These are phyloP conservation scores for Drosophila meridionalis DNA, from an alignment of 2,888 invertebrate genomes.

Conservation along the genomic window DNA sequence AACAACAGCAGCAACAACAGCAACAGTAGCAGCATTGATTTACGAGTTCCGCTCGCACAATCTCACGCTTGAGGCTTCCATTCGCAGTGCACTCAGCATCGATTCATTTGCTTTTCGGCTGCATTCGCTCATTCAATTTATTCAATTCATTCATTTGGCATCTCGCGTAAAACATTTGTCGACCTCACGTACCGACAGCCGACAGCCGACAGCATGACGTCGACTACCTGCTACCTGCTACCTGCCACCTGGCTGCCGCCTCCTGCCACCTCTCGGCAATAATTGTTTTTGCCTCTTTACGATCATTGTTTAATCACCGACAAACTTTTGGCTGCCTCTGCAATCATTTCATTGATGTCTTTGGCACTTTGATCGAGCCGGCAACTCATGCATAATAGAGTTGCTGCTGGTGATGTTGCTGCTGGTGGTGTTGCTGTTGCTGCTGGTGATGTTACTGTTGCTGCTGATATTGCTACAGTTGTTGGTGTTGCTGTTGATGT, in stretches of 20 bases:
- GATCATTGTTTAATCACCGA: slow-evolving; percentile 60
- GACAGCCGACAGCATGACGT: slow-evolving; percentile 18
- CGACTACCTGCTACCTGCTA: not conserved
- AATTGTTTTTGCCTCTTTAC: slow-evolving; percentile 44
- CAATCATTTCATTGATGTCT: slow-evolving; percentile 48
- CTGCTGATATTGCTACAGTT: slow-evolving; percentile 19
- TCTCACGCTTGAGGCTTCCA: slow-evolving; percentile 46
- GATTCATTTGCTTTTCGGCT: slow-evolving; percentile 34
- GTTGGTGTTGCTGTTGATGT: slow-evolving; percentile 12
- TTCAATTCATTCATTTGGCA: slow-evolving; percentile 34
- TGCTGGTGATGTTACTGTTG: slow-evolving; percentile 30
- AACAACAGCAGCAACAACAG: slow-evolving; percentile 1
- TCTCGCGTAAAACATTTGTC: slow-evolving; percentile 30
- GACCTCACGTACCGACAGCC: slow-evolving; percentile 22
- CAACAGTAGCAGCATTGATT: slow-evolving; percentile 35
- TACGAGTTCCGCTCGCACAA: slow-evolving; percentile 61
- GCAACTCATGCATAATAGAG: slow-evolving; percentile 59
- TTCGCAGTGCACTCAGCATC: slow-evolving; percentile 11
- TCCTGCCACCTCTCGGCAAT: slow-evolving; percentile 10
- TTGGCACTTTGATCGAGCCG: slow-evolving; percentile 66
- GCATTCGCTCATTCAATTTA: slow-evolving; percentile 36
- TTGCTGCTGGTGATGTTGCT: slow-evolving; percentile 25
- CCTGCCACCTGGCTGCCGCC: not conserved
- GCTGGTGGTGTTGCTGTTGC: slow-evolving; percentile 18
- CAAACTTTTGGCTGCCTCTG: slow-evolving; percentile 50